Evolutionary conservation across 2,113 vertebrate genomes (phyloP), one percentile per base, ranked within the genome.

Genomic region (Phaetusa simplex): DNA sequence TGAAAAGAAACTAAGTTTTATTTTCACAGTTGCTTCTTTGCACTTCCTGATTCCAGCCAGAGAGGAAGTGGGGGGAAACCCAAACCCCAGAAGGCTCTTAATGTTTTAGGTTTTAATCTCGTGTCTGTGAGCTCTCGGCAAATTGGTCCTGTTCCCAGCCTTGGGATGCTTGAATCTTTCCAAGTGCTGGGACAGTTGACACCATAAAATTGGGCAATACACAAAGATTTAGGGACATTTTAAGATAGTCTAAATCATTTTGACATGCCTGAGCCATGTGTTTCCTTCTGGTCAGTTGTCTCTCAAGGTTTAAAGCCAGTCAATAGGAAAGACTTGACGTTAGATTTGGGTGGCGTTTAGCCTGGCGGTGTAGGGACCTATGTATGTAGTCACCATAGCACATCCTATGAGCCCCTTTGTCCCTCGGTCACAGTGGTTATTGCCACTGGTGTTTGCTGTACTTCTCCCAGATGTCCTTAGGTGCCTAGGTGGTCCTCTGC

Each of bases 11-110:
- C 40, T 11, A 30, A 65, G 58, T 90, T 93, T 95, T 92, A 90
- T 95, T 95, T 88, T 83, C 82, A 79, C 72, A 92, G 47, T 96
- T 90, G 56, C 56, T 91, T 93, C 56, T 97, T 92, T 93, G 81
- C 38, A 84, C 81, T 96, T 95, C 81, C 93, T 86, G 79, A 90
- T 96, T 85, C 45, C 74, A 65, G 59, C 1, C 4, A 66, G 89
- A 87, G 66, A 85, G 88, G 96, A 96, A 95, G 53, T 58, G 45
- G 24, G 87, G 79, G 84, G 69, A 87, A 95, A 87, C 81, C 91
- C 93, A 96, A 94, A 90, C 71, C 84, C 65, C 86, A 95, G 89
- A 94, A 91, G 78, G 59, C 50, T 91, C 70, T 85, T 91, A 91
- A 87, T 50, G 34, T 62, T 94, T 82, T 58, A 74, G 52, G 43